phyloP scores from a whole-genome alignment of 2,797 vertebrate species.

The Malacoctenus gilli region DNA sequence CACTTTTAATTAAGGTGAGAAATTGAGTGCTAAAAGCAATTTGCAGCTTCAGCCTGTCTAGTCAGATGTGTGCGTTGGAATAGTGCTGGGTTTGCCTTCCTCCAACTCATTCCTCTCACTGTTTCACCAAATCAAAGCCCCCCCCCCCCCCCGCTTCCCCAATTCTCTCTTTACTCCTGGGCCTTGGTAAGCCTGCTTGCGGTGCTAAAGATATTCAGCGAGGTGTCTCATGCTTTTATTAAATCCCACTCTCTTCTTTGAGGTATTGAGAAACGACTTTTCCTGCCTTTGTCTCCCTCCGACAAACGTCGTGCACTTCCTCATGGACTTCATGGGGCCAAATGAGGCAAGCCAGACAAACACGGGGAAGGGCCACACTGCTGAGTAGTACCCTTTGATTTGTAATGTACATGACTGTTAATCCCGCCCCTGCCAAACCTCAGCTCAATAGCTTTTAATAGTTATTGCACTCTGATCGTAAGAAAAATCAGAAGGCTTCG shows the following conservation, averaged over 20 bases:
- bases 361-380: constrained; percentile 1
- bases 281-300: constrained; percentile 43
- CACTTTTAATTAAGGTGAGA: constrained; percentile 80
- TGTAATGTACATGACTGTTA: constrained; percentile 48
- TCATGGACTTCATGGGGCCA: constrained; percentile 16
- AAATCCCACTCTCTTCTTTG: constrained; percentile 52
- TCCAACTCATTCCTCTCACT: constrained; percentile 46
- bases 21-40: constrained; percentile 83
- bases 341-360: neutral
- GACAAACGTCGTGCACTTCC: constrained; percentile 31
- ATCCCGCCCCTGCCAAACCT: constrained; percentile 15
- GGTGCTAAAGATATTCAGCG: constrained; percentile 67
- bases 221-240: constrained; percentile 72
- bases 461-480: constrained; percentile 70
- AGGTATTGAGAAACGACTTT: constrained; percentile 44
- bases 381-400: constrained; percentile 51
- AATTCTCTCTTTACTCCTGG: constrained; percentile 32
- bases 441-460: constrained; percentile 64
- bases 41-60: constrained; percentile 72
- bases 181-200: constrained; percentile 40
- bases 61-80: constrained; percentile 55
- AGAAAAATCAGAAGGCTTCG: constrained; percentile 52
- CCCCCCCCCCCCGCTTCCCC: constrained; percentile 1
- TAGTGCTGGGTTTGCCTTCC: constrained; percentile 47
- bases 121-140: constrained; percentile 45